Conservation (phyloP, 2,113 vertebrate genomes). For the Tachycineta bicolor region DNA sequence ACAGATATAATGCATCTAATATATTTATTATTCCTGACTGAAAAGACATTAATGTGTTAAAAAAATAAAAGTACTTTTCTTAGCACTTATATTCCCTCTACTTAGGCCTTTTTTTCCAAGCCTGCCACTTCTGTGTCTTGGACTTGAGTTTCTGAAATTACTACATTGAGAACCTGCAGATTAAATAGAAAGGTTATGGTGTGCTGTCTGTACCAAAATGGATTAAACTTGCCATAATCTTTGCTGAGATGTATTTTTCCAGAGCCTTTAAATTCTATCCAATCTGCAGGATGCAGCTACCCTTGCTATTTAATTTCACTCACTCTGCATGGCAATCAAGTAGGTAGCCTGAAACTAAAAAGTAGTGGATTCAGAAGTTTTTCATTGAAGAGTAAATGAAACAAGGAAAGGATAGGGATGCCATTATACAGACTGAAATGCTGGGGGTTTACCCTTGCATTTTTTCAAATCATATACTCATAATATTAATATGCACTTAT, state of each 20-base stretch:
- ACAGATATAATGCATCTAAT: not conserved
- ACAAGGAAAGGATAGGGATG: not conserved
- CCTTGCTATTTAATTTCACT: not conserved
- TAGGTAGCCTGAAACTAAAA: not conserved
- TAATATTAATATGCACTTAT: not conserved
- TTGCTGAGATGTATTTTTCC: not conserved
- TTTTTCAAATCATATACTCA: not conserved
- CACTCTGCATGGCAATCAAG: not conserved
- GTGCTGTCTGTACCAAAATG: not conserved
- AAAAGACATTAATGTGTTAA: not conserved
- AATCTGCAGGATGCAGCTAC: not conserved
- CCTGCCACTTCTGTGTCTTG: not conserved
- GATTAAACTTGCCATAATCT: conserved; percentile 2
- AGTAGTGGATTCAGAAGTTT: not conserved
- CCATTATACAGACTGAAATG: not conserved
- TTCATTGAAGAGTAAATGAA: not conserved
- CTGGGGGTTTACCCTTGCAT: not conserved
- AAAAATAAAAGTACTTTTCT: not conserved
- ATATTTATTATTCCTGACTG: not conserved
- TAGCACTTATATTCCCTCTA: not conserved
- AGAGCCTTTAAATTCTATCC: not conserved
- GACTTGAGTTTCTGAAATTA: not conserved
- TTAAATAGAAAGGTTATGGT: not conserved
- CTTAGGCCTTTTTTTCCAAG: not conserved
- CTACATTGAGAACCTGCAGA: not conserved